Conservation (phyloP, 2,113 vertebrate genomes). For the Lutjanus erythropterus region DNA sequence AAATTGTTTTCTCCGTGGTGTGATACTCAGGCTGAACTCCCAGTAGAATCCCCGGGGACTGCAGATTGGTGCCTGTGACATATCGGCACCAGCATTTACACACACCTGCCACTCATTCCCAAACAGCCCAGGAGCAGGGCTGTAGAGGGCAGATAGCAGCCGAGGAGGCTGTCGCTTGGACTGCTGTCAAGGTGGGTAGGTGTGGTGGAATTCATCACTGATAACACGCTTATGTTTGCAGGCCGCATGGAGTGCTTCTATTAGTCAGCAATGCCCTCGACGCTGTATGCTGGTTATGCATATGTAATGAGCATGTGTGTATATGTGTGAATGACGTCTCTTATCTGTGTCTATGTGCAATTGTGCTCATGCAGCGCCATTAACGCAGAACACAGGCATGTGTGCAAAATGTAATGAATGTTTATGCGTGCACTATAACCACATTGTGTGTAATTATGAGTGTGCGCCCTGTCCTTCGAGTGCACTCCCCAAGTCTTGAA, state of each 20-base stretch:
- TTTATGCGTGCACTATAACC: constrained; percentile 47
- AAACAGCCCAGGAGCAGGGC: constrained; percentile 77
- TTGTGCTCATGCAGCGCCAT: constrained; percentile 45
- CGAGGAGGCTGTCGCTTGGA: constrained; percentile 73
- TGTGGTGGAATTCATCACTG: constrained; percentile 81
- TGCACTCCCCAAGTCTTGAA: constrained; percentile 75
- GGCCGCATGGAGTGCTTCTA: constrained; percentile 67
- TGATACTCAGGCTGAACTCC: constrained; percentile 97
- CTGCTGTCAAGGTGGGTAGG: constrained; percentile 77
- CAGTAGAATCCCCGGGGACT: constrained; percentile 91
- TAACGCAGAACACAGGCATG: constrained; percentile 33
- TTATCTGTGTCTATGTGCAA: constrained; percentile 55
- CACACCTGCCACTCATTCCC: constrained; percentile 81
- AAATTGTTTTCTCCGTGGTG: constrained; percentile 98
- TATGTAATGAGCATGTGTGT: constrained; percentile 58
- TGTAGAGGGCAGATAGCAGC: constrained; percentile 83
- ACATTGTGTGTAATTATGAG: constrained; percentile 63
- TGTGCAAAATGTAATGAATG: constrained; percentile 43
- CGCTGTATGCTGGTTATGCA: constrained; percentile 55
- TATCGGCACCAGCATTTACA: constrained; percentile 90
- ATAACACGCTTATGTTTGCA: constrained; percentile 77
- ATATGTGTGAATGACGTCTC: constrained; percentile 51
- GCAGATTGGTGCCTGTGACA: constrained; percentile 96
- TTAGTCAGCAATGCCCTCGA: constrained; percentile 77
- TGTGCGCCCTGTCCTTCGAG: constrained; percentile 68